Base-by-base conservation (phyloP, 2,888 invertebrate genomes). In the Drosophila incognita region DNA sequence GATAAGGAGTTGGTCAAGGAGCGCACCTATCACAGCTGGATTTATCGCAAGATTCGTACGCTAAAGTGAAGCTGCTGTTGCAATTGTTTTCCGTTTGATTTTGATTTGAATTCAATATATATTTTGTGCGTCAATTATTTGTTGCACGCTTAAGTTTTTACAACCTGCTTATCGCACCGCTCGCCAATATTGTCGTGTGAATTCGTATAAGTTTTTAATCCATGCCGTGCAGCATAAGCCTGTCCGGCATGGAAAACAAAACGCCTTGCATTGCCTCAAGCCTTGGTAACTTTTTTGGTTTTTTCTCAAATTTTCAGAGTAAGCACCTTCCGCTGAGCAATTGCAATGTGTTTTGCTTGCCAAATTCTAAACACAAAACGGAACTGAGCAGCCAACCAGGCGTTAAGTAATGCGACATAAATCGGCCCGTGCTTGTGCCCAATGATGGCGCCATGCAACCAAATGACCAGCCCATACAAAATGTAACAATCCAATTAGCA, bases 401-500 rank as follows among this genome's bases (percentile, higher is more conserved):
- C 70, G 73, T 73, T 53, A 59, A 87, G 85, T 77, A 86, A 87
- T 79, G 62, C 63, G 67, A 60, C 68, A 60, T 52, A 75, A 79
- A 69, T 76, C 78, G 78, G 77, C 42, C 74, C 69, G 68, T 65
- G 51, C 54, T 70, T 79, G 76, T 67, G 68, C 76, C 64, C 72
- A 81, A 75, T 83, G 77, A 73, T 68, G 77, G 62, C 72, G 74
- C 72, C 86, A 69, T 48, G 29, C 62, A 40, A 76, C 54, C 52
- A 56, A 38, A 36, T 27, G 18, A 27, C 13, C n/a, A 76, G 59
- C 61, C 59, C 60, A 79, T 78, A 29, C 42, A 92, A 89, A 46
- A 87, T 89, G 85, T 90, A 87, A 79, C 92, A 93, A 93, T 93
- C 92, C 92, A 93, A 93, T 93, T 93, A 93, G 91, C 53, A 57